Evolutionary conservation across 2,888 invertebrate species (phyloP).

Genomic region (Tachina lurida): DNA sequence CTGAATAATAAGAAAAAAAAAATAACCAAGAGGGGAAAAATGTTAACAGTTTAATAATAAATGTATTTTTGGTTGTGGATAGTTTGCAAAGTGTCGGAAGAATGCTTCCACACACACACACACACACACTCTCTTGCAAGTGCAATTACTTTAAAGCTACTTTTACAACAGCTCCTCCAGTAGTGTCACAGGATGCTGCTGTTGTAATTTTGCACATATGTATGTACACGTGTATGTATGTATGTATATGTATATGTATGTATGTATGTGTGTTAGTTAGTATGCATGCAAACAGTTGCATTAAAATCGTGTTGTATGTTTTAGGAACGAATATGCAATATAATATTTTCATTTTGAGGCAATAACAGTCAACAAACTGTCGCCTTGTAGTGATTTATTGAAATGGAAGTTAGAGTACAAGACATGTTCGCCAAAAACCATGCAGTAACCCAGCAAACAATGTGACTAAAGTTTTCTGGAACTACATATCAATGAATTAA

Average conservation of each 20-base stretch:
- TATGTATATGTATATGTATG: background rate
- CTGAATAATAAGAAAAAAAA: background rate
- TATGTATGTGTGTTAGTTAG: too few relatives aligned
- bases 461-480: background rate
- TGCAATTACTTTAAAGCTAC: constrained; percentile 37
- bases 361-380: constrained; percentile 75
- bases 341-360: constrained; percentile 74
- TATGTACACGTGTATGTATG: background rate
- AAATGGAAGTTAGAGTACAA: constrained; percentile 61
- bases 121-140: background rate
- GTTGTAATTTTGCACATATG: constrained; percentile 11
- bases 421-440: background rate
- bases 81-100: constrained; percentile 48
- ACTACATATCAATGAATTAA: background rate
- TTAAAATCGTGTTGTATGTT: constrained; percentile 29
- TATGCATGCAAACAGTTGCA: background rate
- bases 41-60: constrained; percentile 71
- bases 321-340: constrained; percentile 61
- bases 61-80: constrained; percentile 58
- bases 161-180: constrained; percentile 25
- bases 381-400: constrained; percentile 73
- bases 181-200: constrained; percentile 40
- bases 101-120: background rate
- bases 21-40: constrained; percentile 27
- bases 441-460: constrained; percentile 31